Percentiles rank a stretch among this genome's conserved stretches.
phyloP scores from a whole-genome alignment of 1,140 invertebrate genomes.

The Cyclargus thomasi region DNA sequence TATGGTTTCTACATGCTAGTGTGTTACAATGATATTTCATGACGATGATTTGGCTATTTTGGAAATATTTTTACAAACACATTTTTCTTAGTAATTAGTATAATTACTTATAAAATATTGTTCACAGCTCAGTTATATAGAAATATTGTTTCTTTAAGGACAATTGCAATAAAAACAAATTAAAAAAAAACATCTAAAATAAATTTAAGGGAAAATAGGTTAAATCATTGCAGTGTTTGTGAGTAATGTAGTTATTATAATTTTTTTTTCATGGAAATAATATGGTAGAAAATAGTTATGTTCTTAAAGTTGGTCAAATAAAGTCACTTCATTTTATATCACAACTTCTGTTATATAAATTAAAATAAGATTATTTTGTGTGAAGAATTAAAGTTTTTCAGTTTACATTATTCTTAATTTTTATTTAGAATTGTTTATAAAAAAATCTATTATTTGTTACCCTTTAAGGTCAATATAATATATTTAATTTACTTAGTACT shows the following conservation, averaged over 20 bases:
- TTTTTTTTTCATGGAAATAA: background rate
- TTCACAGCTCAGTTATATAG: too few relatives aligned
- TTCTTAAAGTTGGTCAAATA: background rate
- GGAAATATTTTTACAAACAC: too few relatives aligned
- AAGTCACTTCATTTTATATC: background rate
- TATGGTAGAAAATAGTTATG: background rate
- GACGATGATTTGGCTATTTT: too few relatives aligned
- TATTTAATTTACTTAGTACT: constrained; percentile 18
- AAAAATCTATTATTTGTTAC: constrained; percentile 8
- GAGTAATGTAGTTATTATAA: background rate
- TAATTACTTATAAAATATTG: too few relatives aligned
- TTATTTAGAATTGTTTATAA: constrained; percentile 27
- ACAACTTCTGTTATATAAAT: background rate
- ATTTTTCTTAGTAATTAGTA: too few relatives aligned
- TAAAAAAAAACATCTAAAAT: too few relatives aligned
- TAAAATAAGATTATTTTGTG: background rate
- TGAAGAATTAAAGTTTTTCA: background rate
- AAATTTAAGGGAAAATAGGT: background rate
- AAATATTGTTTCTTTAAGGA: too few relatives aligned
- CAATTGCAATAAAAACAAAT: too few relatives aligned
- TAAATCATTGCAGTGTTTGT: background rate
- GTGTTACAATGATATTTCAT: too few relatives aligned
- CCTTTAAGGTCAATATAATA: constrained; percentile 10
- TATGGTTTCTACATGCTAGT: background rate
- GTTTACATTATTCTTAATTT: constrained; percentile 4